A percentile compares a stretch with the other conserved stretches of the same genome.
Conservation (phyloP, 2,797 vertebrate genomes). For the Karalla daura region DNA sequence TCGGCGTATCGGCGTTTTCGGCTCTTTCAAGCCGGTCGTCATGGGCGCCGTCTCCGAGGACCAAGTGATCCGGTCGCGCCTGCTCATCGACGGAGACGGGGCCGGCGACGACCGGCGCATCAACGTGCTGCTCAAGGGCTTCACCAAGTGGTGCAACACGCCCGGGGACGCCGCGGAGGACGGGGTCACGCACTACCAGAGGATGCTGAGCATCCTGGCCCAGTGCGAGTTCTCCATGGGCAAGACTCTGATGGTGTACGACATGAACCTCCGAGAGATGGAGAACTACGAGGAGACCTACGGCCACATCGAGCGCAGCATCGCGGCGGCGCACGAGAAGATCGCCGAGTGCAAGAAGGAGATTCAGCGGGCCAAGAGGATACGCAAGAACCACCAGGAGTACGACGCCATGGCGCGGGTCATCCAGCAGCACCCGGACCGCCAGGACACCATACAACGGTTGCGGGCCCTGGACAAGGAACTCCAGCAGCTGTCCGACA, state of each 20-base stretch:
- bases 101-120: slow-evolving; percentile 97
- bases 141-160: slow-evolving; percentile 96
- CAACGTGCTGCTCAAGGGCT: slow-evolving; percentile 95
- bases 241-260: slow-evolving; percentile 96
- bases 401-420: slow-evolving; percentile 98
- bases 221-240: slow-evolving; percentile 99
- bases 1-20: no score
- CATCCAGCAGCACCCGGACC: slow-evolving; percentile 96
- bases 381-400: slow-evolving; percentile 98
- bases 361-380: slow-evolving; percentile 96
- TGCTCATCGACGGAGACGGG: slow-evolving; percentile 97
- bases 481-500: slow-evolving; percentile 94
- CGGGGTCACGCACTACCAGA: slow-evolving; percentile 95
- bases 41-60: no score
- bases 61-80: slow-evolving; percentile 96
- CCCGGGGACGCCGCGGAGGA: slow-evolving; percentile 91
- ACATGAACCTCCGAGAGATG: slow-evolving; percentile 99
- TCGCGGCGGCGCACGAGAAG: slow-evolving; percentile 95
- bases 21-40: no score
- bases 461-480: slow-evolving; percentile 96
- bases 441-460: slow-evolving; percentile 96
- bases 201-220: slow-evolving; percentile 93
- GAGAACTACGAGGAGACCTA: slow-evolving; percentile 98
- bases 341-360: slow-evolving; percentile 98
- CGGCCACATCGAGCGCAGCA: slow-evolving; percentile 93